phyloP scores from a whole-genome alignment of 2,888 invertebrate species.

The Drosophila cognata region DNA sequence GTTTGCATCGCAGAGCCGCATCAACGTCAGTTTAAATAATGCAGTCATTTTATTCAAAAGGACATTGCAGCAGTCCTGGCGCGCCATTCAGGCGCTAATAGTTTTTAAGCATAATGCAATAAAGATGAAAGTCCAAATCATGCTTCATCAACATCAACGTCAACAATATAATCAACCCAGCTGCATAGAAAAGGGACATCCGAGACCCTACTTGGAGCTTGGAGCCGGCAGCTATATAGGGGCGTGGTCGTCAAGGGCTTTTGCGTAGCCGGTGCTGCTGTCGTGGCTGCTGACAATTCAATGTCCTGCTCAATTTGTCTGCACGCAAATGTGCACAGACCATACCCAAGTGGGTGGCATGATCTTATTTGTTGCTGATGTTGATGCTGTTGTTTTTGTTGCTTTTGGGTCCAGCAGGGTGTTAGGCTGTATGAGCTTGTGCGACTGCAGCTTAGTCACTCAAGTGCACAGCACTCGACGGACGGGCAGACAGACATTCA shows the following conservation, averaged over 20 bases:
- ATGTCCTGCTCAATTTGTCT: slow-evolving; percentile 80
- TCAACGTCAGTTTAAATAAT: slow-evolving; percentile 67
- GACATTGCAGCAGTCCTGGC: slow-evolving; percentile 17
- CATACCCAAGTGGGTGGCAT: slow-evolving; percentile 17
- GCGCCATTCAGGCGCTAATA: slow-evolving; percentile 68
- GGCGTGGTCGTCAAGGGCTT: slow-evolving; percentile 57
- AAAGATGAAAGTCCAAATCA: slow-evolving; percentile 81
- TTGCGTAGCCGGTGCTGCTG: slow-evolving; percentile 55
- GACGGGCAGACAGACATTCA: neutral
- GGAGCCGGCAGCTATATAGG: slow-evolving; percentile 4
- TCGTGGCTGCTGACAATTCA: slow-evolving; percentile 73
- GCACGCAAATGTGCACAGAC: slow-evolving; percentile 69
- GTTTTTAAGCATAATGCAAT: slow-evolving; percentile 82
- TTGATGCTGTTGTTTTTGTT: slow-evolving; percentile 5
- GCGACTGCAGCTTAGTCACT: slow-evolving; percentile 75
- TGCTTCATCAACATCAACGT: slow-evolving; percentile 80
- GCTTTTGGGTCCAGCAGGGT: slow-evolving; percentile 8
- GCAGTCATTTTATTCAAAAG: slow-evolving; percentile 51
- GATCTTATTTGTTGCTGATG: slow-evolving; percentile 41
- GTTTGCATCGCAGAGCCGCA: slow-evolving; percentile 36
- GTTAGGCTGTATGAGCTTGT: slow-evolving; percentile 49
- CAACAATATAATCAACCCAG: slow-evolving; percentile 79
- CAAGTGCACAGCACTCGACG: slow-evolving; percentile 71
- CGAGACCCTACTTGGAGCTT: slow-evolving; percentile 13
- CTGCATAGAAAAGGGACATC: slow-evolving; percentile 39